Base-by-base conservation (phyloP, 2,888 invertebrate species). In the Coelinius sp. region DNA sequence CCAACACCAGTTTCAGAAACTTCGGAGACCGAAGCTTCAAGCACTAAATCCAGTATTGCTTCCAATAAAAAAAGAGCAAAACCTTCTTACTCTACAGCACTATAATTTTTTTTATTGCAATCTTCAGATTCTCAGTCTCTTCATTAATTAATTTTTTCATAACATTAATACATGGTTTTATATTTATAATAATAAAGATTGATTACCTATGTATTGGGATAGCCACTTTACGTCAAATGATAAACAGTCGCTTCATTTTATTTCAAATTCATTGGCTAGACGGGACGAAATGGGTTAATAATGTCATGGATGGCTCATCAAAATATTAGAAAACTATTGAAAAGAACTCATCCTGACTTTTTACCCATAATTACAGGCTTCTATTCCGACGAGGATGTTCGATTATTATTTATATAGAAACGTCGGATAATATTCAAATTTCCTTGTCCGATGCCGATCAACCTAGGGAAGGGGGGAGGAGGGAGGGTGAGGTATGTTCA, bases 1-100 rank as follows among this genome's bases (percentile, higher is more conserved):
- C 77, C 75, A 59, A 82, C 78, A 71, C 71, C 78, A 10, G 77
- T 67, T 63, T 76, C 80, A 0, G 74, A 70, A 25, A 68, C 64
- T 24, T 81, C 83, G 8, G 72, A 70, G 25, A 75, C 80, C 6
- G 77, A 75, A 25, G 80, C 78, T 7, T 31, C 17, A 20, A 46
- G 14, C 31, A n/a, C 17, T 3, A 31, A 20, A 25, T 14, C 68
- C 4, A 46, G 59, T 62, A 8, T 20, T 66, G 14, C 22, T 20
- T 22, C 46, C 1, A 62, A 22, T 25, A 62, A 22, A 1, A 46
- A 25, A 31, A 12, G 24, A 24, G 5, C 31, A 8, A 62, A 62
- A 46, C 68, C 63, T 25, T 35, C 62, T 3, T 63, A 31, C 14
- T 22, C 69, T 31, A 69, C 69, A 14, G 69, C 69, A 10, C 31